Evolutionary conservation across 2,888 invertebrate species (phyloP).

Genomic region (Bombylius discolor): DNA sequence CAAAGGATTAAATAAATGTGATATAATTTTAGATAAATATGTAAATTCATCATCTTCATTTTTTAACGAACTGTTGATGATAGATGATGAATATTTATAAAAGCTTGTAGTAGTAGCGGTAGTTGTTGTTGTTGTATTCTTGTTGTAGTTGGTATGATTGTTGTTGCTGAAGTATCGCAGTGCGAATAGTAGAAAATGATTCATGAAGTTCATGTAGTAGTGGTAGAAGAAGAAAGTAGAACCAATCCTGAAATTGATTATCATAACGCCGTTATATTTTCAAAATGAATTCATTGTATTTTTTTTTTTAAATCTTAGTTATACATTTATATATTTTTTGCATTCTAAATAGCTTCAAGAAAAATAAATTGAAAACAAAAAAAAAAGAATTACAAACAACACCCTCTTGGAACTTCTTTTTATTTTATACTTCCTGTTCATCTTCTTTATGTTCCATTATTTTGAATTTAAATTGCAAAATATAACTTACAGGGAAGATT

Average conservation of each 20-base stretch:
- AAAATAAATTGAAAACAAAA: too few relatives aligned
- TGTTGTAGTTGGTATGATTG: constrained; percentile 4
- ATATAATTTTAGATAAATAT: background rate
- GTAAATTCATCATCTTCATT: background rate
- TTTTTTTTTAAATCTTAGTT: background rate
- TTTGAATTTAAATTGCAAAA: too few relatives aligned
- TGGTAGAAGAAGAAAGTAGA: constrained; percentile 14
- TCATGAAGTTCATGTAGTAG: constrained; percentile 9
- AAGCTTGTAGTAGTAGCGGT: constrained; percentile 1
- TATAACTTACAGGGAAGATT: too few relatives aligned
- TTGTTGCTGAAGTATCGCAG: constrained; percentile 18
- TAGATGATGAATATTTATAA: background rate
- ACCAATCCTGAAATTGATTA: constrained; percentile 18
- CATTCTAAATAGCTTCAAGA: too few relatives aligned
- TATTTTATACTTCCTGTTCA: too few relatives aligned
- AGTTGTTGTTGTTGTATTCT: constrained; percentile 3
- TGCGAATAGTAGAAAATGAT: constrained; percentile 24
- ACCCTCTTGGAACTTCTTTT: too few relatives aligned
- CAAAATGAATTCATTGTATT: constrained; percentile 1
- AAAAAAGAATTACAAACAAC: too few relatives aligned
- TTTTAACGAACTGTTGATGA: background rate
- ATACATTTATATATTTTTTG: too few relatives aligned
- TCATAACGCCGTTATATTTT: constrained; percentile 13
- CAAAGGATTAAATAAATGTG: background rate
- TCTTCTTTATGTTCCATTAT: too few relatives aligned